Conservation (phyloP, 2,888 invertebrate species). For the Scaptomyza tumidula region DNA sequence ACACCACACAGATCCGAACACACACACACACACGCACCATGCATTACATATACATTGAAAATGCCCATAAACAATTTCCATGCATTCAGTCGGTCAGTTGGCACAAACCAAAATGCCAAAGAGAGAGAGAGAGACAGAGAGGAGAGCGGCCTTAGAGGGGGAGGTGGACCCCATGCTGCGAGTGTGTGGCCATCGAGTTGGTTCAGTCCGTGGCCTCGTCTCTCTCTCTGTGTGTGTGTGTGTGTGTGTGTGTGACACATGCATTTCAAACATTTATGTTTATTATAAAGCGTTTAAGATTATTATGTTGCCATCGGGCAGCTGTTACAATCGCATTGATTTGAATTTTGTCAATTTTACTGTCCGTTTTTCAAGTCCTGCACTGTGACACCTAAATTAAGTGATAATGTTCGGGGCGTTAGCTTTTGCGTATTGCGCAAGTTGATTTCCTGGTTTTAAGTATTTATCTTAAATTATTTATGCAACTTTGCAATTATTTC, state of each 20-base stretch:
- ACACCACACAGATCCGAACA: conserved; percentile 49
- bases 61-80: conserved; percentile 74
- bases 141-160: not conserved
- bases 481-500: not conserved
- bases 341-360: conserved; percentile 19
- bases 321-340: conserved; percentile 57
- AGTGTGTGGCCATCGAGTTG: conserved; percentile 24
- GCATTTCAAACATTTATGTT: conserved; percentile 80
- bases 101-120: conserved; percentile 19
- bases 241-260: conserved; percentile 50
- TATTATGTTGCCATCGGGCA: conserved; percentile 74
- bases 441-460: not conserved
- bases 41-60: conserved; percentile 19
- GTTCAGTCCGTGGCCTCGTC: conserved; percentile 19
- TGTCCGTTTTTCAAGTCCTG: not conserved
- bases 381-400: conserved; percentile 38
- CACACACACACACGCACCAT: conserved; percentile 14
- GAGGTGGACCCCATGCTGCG: conserved; percentile 38
- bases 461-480: not conserved
- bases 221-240: conserved; percentile 16
- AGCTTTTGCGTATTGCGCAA: conserved; percentile 1
- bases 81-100: conserved; percentile 56
- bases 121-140: not conserved
- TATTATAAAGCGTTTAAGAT: conserved; percentile 81
- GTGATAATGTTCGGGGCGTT: conserved; percentile 4